Evolutionary conservation across 2,797 vertebrate species (phyloP).

Genomic region (Malacoraja senta): DNA sequence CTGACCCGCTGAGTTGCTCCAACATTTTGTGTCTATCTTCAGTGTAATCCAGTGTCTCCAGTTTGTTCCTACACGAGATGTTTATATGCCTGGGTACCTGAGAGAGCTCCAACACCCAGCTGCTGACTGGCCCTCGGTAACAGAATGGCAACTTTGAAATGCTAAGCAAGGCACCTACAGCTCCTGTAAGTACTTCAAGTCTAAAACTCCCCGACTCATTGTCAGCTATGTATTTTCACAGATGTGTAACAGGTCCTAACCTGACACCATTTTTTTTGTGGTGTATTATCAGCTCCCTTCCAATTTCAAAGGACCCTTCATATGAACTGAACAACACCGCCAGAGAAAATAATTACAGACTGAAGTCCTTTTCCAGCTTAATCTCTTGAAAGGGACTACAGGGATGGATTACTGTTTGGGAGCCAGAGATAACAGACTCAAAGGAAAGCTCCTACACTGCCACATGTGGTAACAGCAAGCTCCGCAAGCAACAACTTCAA

Average conservation of each 20-base stretch:
- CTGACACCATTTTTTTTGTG: not conserved
- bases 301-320: not conserved
- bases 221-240: not conserved
- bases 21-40: too few relatives aligned
- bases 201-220: not conserved
- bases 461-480: not conserved
- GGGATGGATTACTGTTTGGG: slow-evolving; percentile 41
- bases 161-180: not conserved
- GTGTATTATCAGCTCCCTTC: not conserved
- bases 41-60: too few relatives aligned
- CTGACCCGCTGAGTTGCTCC: too few relatives aligned
- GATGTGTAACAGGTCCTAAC: not conserved
- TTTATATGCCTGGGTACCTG: not conserved
- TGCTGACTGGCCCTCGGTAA: not conserved
- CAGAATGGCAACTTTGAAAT: not conserved
- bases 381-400: slow-evolving; percentile 47
- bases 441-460: not conserved
- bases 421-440: slow-evolving; percentile 51
- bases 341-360: not conserved
- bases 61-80: too few relatives aligned
- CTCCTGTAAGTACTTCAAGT: not conserved
- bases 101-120: not conserved
- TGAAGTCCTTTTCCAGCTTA: not conserved
- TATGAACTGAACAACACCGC: not conserved
- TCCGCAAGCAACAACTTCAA: not conserved